These are phyloP conservation scores for Smittia aterrima DNA, from an alignment of 2,888 invertebrate genomes.

Conservation along the genomic window DNA sequence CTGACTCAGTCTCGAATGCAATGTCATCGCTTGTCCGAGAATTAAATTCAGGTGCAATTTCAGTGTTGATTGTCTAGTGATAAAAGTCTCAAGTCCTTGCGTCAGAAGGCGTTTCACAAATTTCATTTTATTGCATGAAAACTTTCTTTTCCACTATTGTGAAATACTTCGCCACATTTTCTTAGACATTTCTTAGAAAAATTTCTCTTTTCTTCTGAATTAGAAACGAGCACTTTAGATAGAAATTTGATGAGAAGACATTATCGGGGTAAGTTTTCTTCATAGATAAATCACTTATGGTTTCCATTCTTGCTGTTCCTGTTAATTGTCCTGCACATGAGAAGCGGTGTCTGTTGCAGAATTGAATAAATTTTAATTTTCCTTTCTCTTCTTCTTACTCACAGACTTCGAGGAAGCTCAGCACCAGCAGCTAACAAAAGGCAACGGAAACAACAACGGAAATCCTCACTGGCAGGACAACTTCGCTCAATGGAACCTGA, in stretches of 20 bases:
- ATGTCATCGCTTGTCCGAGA: conserved; percentile 97
- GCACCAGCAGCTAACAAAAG: not conserved
- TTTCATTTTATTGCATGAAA: not conserved
- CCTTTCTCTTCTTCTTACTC: not conserved
- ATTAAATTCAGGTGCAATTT: conserved; percentile 79
- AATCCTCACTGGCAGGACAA: conserved; percentile 55
- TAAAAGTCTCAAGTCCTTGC: not conserved
- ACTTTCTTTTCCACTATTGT: not conserved
- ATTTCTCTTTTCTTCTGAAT: conserved; percentile 19
- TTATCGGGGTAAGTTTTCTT: conserved; percentile 25
- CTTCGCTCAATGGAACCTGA: conserved; percentile 54
- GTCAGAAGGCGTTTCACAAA: not conserved
- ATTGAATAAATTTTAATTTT: not conserved
- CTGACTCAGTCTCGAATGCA: conserved; percentile 96
- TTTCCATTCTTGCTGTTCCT: not conserved
- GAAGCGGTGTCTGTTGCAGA: not conserved
- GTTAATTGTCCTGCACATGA: conserved; percentile 11
- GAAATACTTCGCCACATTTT: not conserved
- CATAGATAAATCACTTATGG: not conserved
- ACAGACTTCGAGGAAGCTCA: conserved; percentile 27
- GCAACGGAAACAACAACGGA: conserved; percentile 44
- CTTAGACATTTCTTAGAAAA: conserved; percentile 43
- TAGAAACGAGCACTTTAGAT: conserved; percentile 16
- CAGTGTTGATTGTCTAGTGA: conserved; percentile 41
- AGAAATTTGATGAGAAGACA: conserved; percentile 31